These are phyloP conservation scores for Acanthornis magna DNA, from an alignment of 2,797 vertebrate species.

Conservation along the genomic window DNA sequence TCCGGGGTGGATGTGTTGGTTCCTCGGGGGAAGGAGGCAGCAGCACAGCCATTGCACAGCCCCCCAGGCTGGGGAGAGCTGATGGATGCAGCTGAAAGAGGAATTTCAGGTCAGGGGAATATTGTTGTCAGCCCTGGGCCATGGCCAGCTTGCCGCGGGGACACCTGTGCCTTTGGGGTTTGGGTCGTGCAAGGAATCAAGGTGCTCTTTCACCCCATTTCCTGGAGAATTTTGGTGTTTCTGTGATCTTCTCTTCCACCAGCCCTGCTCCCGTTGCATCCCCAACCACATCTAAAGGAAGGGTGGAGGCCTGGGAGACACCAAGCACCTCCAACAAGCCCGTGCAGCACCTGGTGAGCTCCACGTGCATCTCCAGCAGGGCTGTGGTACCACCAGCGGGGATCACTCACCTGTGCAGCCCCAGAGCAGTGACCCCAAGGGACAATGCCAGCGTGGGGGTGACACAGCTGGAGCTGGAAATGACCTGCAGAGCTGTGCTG, in stretches of 20 bases:
- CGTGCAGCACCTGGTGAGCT: background rate
- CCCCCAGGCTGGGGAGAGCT: background rate
- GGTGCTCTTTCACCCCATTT: background rate
- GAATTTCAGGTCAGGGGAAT: background rate
- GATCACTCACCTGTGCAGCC: background rate
- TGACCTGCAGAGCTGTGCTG: background rate
- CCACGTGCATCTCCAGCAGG: background rate
- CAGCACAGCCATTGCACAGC: background rate
- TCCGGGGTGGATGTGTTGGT: background rate
- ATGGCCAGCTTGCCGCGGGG: background rate
- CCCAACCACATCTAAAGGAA: background rate
- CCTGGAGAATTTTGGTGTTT: background rate
- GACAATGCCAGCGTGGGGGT: fast-evolving
- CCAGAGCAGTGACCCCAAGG: background rate
- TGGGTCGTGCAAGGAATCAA: background rate
- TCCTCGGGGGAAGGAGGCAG: background rate
- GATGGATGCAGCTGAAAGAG: background rate
- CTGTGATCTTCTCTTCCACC: background rate
- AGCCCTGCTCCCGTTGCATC: fast-evolving
- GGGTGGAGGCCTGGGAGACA: background rate
- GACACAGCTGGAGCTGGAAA: background rate
- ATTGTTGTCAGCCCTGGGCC: background rate
- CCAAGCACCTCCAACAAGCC: background rate
- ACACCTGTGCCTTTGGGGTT: background rate
- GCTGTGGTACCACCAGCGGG: background rate